Evolutionary conservation across 2,113 vertebrate species (phyloP), one percentile per base, ranked within the genome.

Genomic region (Syngnathoides biaculeatus): DNA sequence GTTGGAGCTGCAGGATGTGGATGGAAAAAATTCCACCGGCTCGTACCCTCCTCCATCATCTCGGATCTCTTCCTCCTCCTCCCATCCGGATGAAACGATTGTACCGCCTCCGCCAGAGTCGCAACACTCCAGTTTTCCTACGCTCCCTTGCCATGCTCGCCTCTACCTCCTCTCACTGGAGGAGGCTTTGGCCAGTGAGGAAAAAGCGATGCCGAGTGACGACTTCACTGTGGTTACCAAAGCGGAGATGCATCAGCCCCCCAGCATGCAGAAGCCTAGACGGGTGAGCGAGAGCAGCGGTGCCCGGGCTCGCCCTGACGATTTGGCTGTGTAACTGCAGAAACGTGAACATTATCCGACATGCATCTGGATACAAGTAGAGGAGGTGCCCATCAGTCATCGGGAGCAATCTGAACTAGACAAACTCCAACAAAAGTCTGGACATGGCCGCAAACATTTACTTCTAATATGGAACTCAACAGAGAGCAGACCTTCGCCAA

Each of bases 311-410:
- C 92, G 94, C 78, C 93, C 92, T 0, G 92, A 93, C 0, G 95
- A 97, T 91, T 89, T 98, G 86, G 91, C 93, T 0, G 92, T 97
- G 90, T 98, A 94, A 89, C 79, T 71, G 58, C 52, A 56, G 59
- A 56, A 39, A 71, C 69, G 67, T 62, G 30, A 27, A 64, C 58
- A 61, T 47, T 47, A 67, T 22, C 35, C 38, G 55, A 40, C 67
- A 64, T 13, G 65, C 42, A 77, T 61, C 71, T 69, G 69, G 68
- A 48, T 24, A 70, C 42, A 61, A 73, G 53, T 13, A 70, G 42
- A 52, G 45, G 66, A 45, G 58, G 24, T 40, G 58, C 38, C 20
- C 58, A 60, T 40, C 35, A 22, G 19, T 38, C 24, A 40, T 65
- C 55, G 17, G 55, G 26, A 57, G 8, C 55, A 30, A 57, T 12